Conservation (phyloP, 2,113 vertebrate genomes). For the Lethenteron camtschaticum region DNA sequence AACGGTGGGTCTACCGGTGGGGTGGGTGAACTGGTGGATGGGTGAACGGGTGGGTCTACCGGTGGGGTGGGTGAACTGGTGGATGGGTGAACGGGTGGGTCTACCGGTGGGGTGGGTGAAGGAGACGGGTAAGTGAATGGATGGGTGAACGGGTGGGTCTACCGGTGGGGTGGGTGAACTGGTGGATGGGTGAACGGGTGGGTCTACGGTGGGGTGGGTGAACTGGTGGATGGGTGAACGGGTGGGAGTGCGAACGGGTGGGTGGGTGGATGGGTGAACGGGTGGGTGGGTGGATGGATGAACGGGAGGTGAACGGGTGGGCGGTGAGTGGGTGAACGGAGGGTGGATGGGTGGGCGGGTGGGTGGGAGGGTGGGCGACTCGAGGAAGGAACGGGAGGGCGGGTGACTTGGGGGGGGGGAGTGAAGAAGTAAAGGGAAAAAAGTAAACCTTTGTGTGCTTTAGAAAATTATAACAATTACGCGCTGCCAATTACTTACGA, state of each 20-base stretch:
- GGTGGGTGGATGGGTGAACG: neutral
- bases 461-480: too few relatives aligned
- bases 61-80: too few relatives aligned
- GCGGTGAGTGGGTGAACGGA: neutral
- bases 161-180: too few relatives aligned
- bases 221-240: neutral
- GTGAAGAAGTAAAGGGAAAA: neutral
- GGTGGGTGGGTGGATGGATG: neutral
- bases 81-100: too few relatives aligned
- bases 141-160: too few relatives aligned
- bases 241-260: neutral
- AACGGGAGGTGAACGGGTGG: neutral
- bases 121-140: too few relatives aligned
- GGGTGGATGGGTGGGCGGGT: neutral
- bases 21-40: too few relatives aligned
- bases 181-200: too few relatives aligned
- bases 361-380: neutral
- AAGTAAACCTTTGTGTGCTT: neutral
- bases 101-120: too few relatives aligned
- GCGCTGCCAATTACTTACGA: too few relatives aligned
- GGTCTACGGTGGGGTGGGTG: neutral
- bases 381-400: neutral
- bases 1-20: too few relatives aligned
- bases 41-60: too few relatives aligned
- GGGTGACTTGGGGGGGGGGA: neutral